These are phyloP conservation scores for Hylaeus volcanicus DNA, from an alignment of 1,140 invertebrate species.

Conservation along the genomic window DNA sequence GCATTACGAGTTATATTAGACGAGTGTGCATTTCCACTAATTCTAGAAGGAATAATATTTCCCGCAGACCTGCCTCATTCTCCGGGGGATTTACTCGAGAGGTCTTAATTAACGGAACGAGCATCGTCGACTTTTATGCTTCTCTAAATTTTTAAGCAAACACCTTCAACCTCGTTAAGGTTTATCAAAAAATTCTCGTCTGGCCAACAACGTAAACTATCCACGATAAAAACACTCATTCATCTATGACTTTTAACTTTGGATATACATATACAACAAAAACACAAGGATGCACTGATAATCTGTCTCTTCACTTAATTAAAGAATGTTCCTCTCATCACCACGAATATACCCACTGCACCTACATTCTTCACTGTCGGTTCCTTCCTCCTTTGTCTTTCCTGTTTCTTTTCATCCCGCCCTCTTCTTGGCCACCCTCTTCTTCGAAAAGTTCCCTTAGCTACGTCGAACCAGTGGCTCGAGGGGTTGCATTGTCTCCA, in stretches of 20 bases:
- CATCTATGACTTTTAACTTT: no score
- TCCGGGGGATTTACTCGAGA: neutral
- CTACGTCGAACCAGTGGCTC: neutral
- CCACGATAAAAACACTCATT: no score
- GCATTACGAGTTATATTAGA: neutral
- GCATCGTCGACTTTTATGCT: neutral
- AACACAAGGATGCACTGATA: no score
- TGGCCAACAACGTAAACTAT: no score
- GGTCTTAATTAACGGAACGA: neutral
- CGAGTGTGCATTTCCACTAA: neutral
- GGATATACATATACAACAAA: no score
- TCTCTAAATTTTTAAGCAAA: neutral
- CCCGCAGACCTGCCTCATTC: neutral
- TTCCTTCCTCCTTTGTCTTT: no score
- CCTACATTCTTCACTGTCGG: no score
- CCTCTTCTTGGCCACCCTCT: no score
- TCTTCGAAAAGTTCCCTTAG: neutral
- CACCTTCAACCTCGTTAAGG: slow-evolving; percentile 2
- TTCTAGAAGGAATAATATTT: no score
- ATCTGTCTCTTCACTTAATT: no score
- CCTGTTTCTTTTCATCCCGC: neutral
- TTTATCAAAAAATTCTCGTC: neutral
- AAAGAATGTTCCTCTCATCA: no score
- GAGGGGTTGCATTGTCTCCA: slow-evolving; percentile 26
- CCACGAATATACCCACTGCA: no score